Evolutionary conservation across 2,797 vertebrate species (phyloP).

Genomic region (Esox lucius): DNA sequence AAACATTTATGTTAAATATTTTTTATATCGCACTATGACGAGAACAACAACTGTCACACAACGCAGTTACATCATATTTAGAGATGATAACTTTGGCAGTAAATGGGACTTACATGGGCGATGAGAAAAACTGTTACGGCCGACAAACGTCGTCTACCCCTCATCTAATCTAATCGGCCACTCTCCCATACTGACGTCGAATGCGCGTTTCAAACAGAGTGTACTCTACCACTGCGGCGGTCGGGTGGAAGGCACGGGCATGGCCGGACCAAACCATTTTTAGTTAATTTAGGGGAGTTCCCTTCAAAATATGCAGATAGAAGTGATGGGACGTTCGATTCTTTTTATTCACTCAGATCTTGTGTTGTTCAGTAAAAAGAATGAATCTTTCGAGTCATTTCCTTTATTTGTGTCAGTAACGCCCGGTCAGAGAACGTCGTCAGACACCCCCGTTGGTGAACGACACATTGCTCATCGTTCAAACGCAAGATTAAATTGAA

Average conservation of each 20-base stretch:
- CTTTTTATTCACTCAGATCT: too few species aligned
- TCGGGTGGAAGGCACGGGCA: neutral
- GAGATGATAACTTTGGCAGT: constrained; percentile 9
- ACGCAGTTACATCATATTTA: neutral
- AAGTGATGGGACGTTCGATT: too few species aligned
- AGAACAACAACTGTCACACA: neutral
- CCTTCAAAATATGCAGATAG: neutral
- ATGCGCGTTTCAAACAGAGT: neutral
- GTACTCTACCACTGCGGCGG: too few species aligned
- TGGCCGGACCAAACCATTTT: constrained; percentile 17
- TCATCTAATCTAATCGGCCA: constrained; percentile 28
- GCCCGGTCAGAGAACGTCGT: too few species aligned
- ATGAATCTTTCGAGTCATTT: too few species aligned
- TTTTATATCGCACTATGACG: neutral
- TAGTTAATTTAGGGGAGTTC: neutral
- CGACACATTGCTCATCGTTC: too few species aligned
- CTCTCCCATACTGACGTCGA: constrained; percentile 56
- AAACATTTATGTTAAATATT: constrained; percentile 17
- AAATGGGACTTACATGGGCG: constrained; percentile 61
- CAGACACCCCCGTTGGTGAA: too few species aligned
- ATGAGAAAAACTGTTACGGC: constrained; percentile 50
- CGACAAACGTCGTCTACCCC: constrained; percentile 41
- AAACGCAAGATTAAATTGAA: too few species aligned
- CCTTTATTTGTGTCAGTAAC: too few species aligned
- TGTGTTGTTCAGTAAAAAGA: too few species aligned